Evolutionary conservation across 2,113 vertebrate genomes (phyloP).

Genomic region (Emydura subglobosa): DNA sequence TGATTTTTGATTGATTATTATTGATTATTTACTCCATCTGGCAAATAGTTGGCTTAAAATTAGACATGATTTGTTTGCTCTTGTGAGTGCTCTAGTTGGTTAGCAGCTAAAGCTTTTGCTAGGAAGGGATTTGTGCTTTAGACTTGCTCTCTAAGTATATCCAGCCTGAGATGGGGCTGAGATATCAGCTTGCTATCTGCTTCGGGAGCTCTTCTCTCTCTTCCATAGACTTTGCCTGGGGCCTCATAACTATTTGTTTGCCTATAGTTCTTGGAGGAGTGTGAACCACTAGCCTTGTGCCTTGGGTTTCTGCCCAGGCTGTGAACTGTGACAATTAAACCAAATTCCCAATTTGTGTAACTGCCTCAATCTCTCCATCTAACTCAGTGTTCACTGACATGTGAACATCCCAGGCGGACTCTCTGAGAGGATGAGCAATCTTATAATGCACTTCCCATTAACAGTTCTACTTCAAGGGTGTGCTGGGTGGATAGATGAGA

Average conservation of each 20-base stretch:
- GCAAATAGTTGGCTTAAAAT: not conserved
- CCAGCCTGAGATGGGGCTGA: not conserved
- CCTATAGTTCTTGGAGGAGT: not conserved
- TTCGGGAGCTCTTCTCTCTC: not conserved
- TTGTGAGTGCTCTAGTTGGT: not conserved
- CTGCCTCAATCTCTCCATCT: not conserved
- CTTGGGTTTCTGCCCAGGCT: not conserved
- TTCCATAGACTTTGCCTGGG: not conserved
- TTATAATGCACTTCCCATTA: slow-evolving; percentile 14
- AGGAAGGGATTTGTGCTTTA: accelerated
- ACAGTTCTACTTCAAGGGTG: not conserved
- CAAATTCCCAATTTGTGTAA: not conserved
- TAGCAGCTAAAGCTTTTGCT: not conserved
- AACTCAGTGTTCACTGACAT: not conserved
- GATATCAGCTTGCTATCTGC: not conserved
- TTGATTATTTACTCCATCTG: too few relatives aligned
- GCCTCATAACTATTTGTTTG: not conserved
- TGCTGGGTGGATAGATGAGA: accelerated
- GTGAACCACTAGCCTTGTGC: not conserved
- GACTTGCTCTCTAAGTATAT: not conserved
- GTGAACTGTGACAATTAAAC: slow-evolving; percentile 10
- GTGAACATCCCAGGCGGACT: not conserved
- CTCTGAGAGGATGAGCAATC: not conserved
- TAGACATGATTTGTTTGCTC: not conserved
- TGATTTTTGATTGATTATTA: too few relatives aligned